Percentiles rank a stretch among this genome's conserved stretches.
Conservation (phyloP, 2,113 vertebrate species). For the Mesocricetus auratus region DNA sequence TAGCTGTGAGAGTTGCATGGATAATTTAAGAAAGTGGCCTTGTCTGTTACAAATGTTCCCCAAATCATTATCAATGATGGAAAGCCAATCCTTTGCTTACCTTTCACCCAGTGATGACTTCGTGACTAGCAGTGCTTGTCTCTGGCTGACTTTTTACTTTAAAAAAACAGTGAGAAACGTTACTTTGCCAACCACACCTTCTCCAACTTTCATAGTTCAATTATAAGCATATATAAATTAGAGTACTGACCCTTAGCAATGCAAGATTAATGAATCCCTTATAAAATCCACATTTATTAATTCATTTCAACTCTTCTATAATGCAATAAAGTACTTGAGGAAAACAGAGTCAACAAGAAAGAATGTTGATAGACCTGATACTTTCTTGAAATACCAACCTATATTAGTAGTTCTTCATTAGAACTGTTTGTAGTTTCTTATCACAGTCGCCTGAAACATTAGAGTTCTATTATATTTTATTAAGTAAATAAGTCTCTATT, state of each 20-base stretch:
- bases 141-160: background rate
- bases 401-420: background rate
- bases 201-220: background rate
- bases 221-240: background rate
- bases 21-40: background rate
- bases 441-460: background rate
- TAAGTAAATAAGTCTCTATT: background rate
- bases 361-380: background rate
- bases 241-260: background rate
- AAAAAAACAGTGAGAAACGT: background rate
- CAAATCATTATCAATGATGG: background rate
- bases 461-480: background rate
- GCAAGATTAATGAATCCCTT: background rate
- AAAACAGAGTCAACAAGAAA: background rate
- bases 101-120: background rate
- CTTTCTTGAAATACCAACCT: background rate
- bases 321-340: background rate
- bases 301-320: background rate
- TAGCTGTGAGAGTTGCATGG: background rate
- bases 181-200: background rate
- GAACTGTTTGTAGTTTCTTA: background rate
- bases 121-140: background rate
- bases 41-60: background rate
- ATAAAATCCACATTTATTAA: background rate
- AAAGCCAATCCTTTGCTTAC: background rate